Evolutionary conservation across 1,140 invertebrate species (phyloP).

Genomic region (Cylas formicarius): DNA sequence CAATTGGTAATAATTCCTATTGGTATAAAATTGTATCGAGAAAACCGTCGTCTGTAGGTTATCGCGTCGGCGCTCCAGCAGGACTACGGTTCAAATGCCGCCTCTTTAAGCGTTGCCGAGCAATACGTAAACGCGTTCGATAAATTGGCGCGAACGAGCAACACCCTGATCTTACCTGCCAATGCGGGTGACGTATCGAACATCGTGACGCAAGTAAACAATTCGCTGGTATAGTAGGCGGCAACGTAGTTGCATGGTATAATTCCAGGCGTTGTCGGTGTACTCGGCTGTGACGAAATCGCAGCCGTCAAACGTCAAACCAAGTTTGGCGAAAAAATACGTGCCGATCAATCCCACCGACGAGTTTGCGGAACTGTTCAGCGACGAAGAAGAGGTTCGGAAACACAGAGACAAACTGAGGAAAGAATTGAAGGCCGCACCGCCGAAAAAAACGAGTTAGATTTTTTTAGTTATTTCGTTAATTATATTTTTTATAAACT

Average conservation of each 20-base stretch:
- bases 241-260: conserved; percentile 10
- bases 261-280: conserved; percentile 59
- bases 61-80: conserved; percentile 56
- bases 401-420: conserved; percentile 24
- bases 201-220: conserved; percentile 73
- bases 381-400: conserved; percentile 47
- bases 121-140: conserved; percentile 92
- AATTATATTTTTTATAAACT: no score
- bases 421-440: not conserved
- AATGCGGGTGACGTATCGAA: conserved; percentile 81
- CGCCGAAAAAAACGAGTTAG: conserved; percentile 11
- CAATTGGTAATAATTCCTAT: no score
- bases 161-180: conserved; percentile 89
- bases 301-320: conserved; percentile 17
- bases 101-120: conserved; percentile 86
- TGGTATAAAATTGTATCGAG: no score
- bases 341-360: conserved; percentile 26
- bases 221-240: conserved; percentile 1
- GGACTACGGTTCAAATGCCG: conserved; percentile 77
- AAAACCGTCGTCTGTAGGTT: no score
- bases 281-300: conserved; percentile 55
- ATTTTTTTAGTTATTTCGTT: no score
- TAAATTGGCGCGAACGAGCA: conserved; percentile 86
- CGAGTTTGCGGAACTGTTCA: conserved; percentile 48
- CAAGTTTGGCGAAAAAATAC: conserved; percentile 18